Base-by-base conservation (phyloP, 30 jellyfish, hydroid and myxozoan species). In the Turritopsis dohrnii region DNA sequence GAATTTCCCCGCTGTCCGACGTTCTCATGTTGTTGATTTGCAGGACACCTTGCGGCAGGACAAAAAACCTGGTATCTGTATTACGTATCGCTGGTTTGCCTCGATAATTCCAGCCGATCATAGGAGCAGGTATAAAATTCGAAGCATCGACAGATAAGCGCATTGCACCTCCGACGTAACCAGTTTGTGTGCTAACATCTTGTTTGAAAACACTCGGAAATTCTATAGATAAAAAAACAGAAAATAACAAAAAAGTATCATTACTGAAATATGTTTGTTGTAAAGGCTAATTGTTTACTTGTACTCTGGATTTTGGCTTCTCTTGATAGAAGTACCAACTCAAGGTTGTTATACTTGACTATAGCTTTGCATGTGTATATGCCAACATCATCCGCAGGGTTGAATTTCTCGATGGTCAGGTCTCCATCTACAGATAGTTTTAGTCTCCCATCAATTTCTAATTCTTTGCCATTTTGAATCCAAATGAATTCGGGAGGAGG, bases 1-100 rank as follows among this genome's bases (percentile, higher is more conserved):
- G 89, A 24, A 90, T 76, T 52, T 90, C 92, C 16, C 97, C 97
- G 80, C 83, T 82, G 79, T 90, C 94, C 75, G 89, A 82, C 18
- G 84, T 24, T 16, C 81, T 75, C 24, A 90, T 29, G 75, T 81
- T 71, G 29, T 73, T 72, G 41, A 90, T 86, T 71, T 83, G 95
- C 25, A 90, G 22, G 72, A 90, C 97, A 25, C 97, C 97, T 66
- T 87, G 96, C 17, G 97, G 96, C 53, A 90, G 81, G 0, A 84
- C 94, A 5, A 90, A 81, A 66, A 87, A 90, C 79, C 95, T 86
- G 65, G 85, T 74, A 84, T 86, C 96, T 76, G 89, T 71, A 74
- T 86, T 60, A 25, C 71, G 79, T n/a, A 86, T 73, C 1, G 87
- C n/a, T 5, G 90, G 53, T 66, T 86, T 81, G 30, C 96, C 96